These are phyloP conservation scores for Brotula barbata DNA, from an alignment of 2,797 vertebrate genomes.

Conservation along the genomic window DNA sequence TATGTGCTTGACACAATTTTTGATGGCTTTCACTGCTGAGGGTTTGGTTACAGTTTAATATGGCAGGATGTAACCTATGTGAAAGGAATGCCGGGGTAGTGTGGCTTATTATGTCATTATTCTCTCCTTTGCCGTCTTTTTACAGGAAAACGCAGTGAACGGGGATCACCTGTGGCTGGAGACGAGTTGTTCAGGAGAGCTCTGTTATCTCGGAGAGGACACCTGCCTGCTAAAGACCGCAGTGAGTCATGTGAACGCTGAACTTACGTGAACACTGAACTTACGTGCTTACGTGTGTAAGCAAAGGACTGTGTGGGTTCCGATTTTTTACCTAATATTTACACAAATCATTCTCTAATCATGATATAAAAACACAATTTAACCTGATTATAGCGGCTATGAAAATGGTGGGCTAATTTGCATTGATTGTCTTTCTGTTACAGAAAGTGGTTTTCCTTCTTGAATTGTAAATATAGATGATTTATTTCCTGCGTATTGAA, in stretches of 20 bases:
- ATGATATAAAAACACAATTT: too few species aligned
- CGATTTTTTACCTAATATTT: too few species aligned
- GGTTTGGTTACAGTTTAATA: slow-evolving; percentile 32
- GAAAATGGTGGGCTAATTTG: too few species aligned
- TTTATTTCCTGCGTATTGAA: too few species aligned
- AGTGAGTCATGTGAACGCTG: slow-evolving; percentile 81
- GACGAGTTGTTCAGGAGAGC: slow-evolving; percentile 95
- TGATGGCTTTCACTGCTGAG: slow-evolving; percentile 10
- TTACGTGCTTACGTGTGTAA: slow-evolving; percentile 1
- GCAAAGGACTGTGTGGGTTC: slow-evolving; percentile 8
- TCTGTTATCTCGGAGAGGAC: slow-evolving; percentile 97
- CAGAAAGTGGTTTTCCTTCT: too few species aligned
- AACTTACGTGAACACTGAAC: too few species aligned
- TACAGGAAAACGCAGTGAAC: slow-evolving; percentile 92
- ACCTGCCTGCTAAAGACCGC: slow-evolving; percentile 92
- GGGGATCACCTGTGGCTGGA: slow-evolving; percentile 98
- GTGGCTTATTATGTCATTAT: slow-evolving; percentile 22
- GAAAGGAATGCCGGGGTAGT: slow-evolving; percentile 1
- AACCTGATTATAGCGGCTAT: too few species aligned
- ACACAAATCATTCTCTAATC: too few species aligned
- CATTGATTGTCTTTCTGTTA: too few species aligned
- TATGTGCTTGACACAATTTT: slow-evolving; percentile 58
- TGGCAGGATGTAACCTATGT: slow-evolving; percentile 10
- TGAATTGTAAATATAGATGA: too few species aligned
- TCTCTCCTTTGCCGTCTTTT: neutral